phyloP scores from a whole-genome alignment of 2,113 vertebrate species.

The Eretmochelys imbricata region DNA sequence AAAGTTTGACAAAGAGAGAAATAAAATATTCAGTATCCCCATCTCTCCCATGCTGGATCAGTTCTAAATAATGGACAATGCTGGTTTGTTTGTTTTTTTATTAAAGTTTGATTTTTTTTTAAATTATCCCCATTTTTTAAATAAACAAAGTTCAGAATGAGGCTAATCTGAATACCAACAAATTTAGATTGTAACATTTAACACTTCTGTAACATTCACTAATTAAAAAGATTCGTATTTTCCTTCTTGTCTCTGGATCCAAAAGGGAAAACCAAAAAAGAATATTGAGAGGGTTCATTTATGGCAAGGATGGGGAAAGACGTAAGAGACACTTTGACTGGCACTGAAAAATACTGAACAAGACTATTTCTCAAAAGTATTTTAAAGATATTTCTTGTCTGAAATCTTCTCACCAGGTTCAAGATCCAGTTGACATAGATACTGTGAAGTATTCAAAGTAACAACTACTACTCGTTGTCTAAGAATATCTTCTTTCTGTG shows the following conservation, averaged over 20 bases:
- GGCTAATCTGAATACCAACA: conserved; percentile 16
- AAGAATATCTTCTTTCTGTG: conserved; percentile 95
- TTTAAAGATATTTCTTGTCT: background rate
- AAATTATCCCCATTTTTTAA: background rate
- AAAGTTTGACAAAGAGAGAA: background rate
- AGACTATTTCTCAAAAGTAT: background rate
- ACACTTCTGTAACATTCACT: background rate
- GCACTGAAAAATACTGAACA: background rate
- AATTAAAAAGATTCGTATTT: background rate
- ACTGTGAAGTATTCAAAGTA: conserved; percentile 98
- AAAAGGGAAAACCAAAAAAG: background rate
- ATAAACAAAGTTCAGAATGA: background rate
- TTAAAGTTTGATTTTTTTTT: background rate
- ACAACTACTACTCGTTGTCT: conserved; percentile 96
- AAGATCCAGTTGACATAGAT: conserved; percentile 97
- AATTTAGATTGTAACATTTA: background rate
- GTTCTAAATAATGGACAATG: background rate
- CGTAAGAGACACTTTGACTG: background rate
- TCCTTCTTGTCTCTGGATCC: background rate
- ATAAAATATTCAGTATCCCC: background rate
- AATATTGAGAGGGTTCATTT: background rate
- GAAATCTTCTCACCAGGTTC: conserved; percentile 87
- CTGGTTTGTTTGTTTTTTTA: background rate
- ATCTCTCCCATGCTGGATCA: conserved; percentile 22
- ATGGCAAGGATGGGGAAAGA: background rate